phyloP scores from a whole-genome alignment of 2,113 vertebrate genomes.

The Chloroceryle aenea region DNA sequence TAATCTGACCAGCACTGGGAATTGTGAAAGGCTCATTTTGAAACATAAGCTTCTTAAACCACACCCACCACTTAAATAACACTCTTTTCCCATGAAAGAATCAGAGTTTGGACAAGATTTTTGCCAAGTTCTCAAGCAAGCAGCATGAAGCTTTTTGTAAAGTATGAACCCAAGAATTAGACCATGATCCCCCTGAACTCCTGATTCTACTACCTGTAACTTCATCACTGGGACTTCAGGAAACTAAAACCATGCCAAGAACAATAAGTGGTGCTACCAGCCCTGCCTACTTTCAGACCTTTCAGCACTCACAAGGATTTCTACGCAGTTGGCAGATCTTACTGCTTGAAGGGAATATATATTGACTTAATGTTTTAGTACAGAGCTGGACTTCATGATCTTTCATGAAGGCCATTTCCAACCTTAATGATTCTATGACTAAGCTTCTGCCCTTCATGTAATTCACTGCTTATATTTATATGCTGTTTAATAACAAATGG shows the following conservation, averaged over 20 bases:
- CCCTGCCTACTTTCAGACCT: neutral
- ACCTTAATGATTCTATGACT: too few relatives aligned
- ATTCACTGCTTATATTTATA: neutral
- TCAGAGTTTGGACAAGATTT: neutral
- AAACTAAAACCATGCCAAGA: neutral
- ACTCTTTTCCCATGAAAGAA: neutral
- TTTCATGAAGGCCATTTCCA: too few relatives aligned
- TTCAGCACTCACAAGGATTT: neutral
- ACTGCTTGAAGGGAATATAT: neutral
- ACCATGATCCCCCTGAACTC: neutral
- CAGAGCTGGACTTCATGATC: too few relatives aligned
- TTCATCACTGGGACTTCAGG: neutral
- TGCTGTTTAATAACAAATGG: neutral
- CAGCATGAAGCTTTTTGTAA: neutral
- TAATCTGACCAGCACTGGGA: neutral
- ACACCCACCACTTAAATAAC: neutral
- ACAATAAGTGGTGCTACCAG: neutral
- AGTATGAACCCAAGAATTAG: neutral
- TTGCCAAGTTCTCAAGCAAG: neutral
- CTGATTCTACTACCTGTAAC: neutral
- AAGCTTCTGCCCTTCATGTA: neutral
- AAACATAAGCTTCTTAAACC: slow-evolving; percentile 26
- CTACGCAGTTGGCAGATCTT: neutral
- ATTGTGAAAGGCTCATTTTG: slow-evolving; percentile 16
- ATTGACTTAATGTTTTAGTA: neutral